Base-by-base conservation (phyloP, 1,140 invertebrate species). In the Phymorhynchus buccinoides region DNA sequence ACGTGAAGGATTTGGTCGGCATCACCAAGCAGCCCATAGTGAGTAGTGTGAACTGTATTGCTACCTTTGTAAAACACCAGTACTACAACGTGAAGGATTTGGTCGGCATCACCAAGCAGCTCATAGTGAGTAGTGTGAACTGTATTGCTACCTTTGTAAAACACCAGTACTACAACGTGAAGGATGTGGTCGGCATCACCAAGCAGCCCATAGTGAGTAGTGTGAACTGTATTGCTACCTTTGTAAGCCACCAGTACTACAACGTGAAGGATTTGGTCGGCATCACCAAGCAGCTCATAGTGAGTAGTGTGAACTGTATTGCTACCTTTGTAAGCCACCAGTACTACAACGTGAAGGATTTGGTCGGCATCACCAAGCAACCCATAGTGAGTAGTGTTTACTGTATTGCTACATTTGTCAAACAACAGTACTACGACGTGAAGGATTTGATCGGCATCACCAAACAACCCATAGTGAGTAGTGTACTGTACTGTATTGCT, bases 201-300 rank as follows among this genome's bases (percentile, higher is more conserved):
- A 95, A 95, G 82, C 96, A 97, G 89, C 96, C 96, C 66, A 95
- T 96, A 81, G 96, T 94, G 89, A 91, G 91, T 90, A 73, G 98
- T 99, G 93, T n/a, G n/a, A n/a, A n/a, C n/a, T n/a, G n/a, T n/a
- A n/a, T n/a, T n/a, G n/a, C n/a, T n/a, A n/a, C n/a, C n/a, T n/a
- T n/a, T n/a, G n/a, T n/a, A n/a, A 99, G 98, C 93, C 99, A 99
- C 96, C 99, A 99, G 92, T 99, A 99, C 95, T 99, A 99, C 92
- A 99, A 99, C 93, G 97, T 99, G 85, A 98, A 97, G 92, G 99
- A 99, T 95, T 95, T 99, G 71, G 98, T 99, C 32, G 96, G 96
- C 93, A 96, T 98, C 88, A 97, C 96, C 3, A 95, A 95, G 82
- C 96, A 97, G 90, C 96, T 96, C 68, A 95, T 96, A 80, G 96